Evolutionary conservation across 2,113 vertebrate genomes (phyloP).

Genomic region (Poeciliopsis turrubarensis): DNA sequence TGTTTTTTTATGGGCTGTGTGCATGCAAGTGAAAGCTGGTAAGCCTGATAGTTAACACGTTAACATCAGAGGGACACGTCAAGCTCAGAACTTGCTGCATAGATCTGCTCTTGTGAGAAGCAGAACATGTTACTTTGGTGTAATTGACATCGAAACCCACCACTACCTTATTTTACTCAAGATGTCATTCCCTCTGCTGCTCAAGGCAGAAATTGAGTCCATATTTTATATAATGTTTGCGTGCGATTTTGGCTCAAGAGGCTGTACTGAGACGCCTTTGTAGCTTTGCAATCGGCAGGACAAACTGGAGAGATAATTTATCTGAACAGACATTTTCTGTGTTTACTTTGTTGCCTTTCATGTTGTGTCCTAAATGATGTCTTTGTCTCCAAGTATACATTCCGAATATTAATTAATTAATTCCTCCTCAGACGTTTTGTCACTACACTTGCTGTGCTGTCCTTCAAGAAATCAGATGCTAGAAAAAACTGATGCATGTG

Average conservation of each 20-base stretch:
- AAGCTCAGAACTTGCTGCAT: not conserved
- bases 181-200: not conserved
- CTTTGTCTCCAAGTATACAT: slow-evolving; percentile 43
- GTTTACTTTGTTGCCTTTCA: slow-evolving; percentile 56
- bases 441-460: slow-evolving; percentile 27
- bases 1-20: slow-evolving; percentile 30
- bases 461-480: slow-evolving; percentile 12
- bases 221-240: slow-evolving; percentile 10
- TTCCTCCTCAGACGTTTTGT: slow-evolving; percentile 16
- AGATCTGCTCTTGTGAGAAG: slow-evolving; percentile 11
- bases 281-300: slow-evolving; percentile 35
- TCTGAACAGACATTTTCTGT: slow-evolving; percentile 24
- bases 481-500: slow-evolving; percentile 49
- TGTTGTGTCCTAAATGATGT: slow-evolving; percentile 14
- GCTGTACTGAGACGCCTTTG: slow-evolving; percentile 15
- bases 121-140: not conserved
- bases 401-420: slow-evolving; percentile 26
- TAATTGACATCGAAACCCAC: not conserved
- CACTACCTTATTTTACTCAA: slow-evolving; percentile 8
- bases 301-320: slow-evolving; percentile 22
- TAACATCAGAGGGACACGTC: slow-evolving; percentile 9
- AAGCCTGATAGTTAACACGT: slow-evolving; percentile 7
- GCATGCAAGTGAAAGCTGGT: slow-evolving; percentile 41
- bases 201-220: slow-evolving; percentile 2
- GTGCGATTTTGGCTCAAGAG: slow-evolving; percentile 11